phyloP scores from a whole-genome alignment of 1,140 invertebrate species.

The Hermatobates lingyangjiaoensis region DNA sequence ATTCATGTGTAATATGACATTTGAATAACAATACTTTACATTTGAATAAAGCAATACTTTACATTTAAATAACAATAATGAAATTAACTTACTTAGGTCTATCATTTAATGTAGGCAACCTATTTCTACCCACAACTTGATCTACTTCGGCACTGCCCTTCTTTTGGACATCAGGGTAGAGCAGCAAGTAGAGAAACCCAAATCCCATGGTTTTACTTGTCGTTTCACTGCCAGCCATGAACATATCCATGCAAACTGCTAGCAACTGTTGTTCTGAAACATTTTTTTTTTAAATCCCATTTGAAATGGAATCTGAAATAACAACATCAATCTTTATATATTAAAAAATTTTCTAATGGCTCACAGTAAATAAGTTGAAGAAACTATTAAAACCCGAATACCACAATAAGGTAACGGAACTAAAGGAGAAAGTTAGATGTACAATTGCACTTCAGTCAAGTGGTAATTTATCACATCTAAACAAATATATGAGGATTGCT shows the following conservation, averaged over 20 bases:
- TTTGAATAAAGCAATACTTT: slow-evolving; percentile 3
- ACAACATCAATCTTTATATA: too few species aligned
- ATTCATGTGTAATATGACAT: background rate
- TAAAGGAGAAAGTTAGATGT: too few species aligned
- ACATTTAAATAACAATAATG: slow-evolving; percentile 9
- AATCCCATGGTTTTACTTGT: slow-evolving; percentile 58
- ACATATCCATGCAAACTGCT: slow-evolving; percentile 59
- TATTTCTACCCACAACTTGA: slow-evolving; percentile 41
- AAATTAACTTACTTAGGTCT: slow-evolving; percentile 41
- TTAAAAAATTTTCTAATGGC: too few species aligned
- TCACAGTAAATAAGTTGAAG: too few species aligned
- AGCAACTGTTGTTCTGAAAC: slow-evolving; percentile 45
- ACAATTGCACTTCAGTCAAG: too few species aligned
- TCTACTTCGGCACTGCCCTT: slow-evolving; percentile 68
- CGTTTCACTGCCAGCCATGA: slow-evolving; percentile 66
- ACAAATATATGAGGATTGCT: too few species aligned
- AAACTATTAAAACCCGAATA: too few species aligned
- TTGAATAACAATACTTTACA: background rate
- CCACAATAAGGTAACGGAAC: too few species aligned
- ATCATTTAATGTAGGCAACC: slow-evolving; percentile 46
- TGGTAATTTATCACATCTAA: too few species aligned
- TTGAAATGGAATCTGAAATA: too few species aligned
- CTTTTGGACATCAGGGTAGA: slow-evolving; percentile 55
- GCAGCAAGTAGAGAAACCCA: slow-evolving; percentile 53
- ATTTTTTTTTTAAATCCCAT: too few species aligned